Evolutionary conservation across 2,888 invertebrate species (phyloP), one percentile per base, ranked within the genome.

Genomic region (Fragum whitleyi): DNA sequence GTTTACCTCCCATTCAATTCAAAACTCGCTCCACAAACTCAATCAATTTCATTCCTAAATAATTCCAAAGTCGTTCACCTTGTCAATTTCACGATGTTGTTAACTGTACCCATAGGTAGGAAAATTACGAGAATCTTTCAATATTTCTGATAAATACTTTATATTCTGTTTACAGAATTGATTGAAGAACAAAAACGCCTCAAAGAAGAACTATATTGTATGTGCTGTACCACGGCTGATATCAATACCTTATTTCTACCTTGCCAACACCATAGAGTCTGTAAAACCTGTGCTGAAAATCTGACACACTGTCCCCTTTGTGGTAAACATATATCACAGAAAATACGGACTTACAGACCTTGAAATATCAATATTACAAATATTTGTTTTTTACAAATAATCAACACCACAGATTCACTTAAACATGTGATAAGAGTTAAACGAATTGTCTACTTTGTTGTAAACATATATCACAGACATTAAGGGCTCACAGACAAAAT

Each of bases 341-440:
- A 23, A 57, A 57, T 57, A 23, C 11, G n/a, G 23, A 57, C 57
- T 57, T 57, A 57, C 14, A 57, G 57, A 57, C 57, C 57, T 11
- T 57, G 57, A 57, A 57, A 5, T 57, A n/a, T n/a, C 16, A 42
- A 11, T 42, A n/a, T n/a, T n/a, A n/a, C n/a, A n/a, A n/a, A n/a
- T n/a, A n/a, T n/a, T n/a, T n/a, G n/a, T n/a, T n/a, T n/a, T n/a
- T n/a, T n/a, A n/a, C n/a, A n/a, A n/a, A n/a, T n/a, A n/a, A n/a
- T n/a, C n/a, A n/a, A n/a, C n/a, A n/a, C n/a, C n/a, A n/a, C n/a
- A n/a, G n/a, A n/a, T n/a, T n/a, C n/a, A n/a, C n/a, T n/a, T n/a
- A n/a, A n/a, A n/a, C n/a, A n/a, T n/a, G n/a, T n/a, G n/a, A n/a
- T n/a, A n/a, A n/a, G n/a, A n/a, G n/a, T n/a, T n/a, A n/a, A n/a